A percentile compares a stretch with the other conserved stretches of the same genome.
Evolutionary conservation across 2,797 vertebrate genomes (phyloP).

Genomic region (Erpetoichthys calabaricus): DNA sequence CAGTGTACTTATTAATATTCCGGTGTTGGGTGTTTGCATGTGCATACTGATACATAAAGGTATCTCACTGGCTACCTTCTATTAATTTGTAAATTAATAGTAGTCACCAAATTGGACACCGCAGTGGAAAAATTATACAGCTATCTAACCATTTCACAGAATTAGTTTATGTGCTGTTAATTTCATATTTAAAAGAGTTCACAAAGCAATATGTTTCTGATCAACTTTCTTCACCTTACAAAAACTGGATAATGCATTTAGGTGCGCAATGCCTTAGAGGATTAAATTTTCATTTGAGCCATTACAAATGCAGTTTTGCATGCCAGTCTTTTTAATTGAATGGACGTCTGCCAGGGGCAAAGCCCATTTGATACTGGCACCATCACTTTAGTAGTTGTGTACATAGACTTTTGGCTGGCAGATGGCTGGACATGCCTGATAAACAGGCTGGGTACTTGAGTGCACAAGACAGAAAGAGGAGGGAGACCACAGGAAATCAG

Average conservation of each 20-base stretch:
- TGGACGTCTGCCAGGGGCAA: slow-evolving; percentile 62
- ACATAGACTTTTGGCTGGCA: slow-evolving; percentile 43
- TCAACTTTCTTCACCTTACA: too few relatives aligned
- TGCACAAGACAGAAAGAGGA: slow-evolving; percentile 14
- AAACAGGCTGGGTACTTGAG: slow-evolving; percentile 34
- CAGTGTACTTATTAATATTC: too few relatives aligned
- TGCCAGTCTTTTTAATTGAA: slow-evolving; percentile 53
- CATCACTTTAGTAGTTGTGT: slow-evolving; percentile 42
- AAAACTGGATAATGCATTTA: not conserved
- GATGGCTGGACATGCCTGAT: slow-evolving; percentile 28
- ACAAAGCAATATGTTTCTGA: too few relatives aligned
- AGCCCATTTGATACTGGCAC: slow-evolving; percentile 69
- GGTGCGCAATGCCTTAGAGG: slow-evolving; percentile 30
- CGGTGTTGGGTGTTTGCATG: too few relatives aligned
- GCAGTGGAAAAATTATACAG: too few relatives aligned
- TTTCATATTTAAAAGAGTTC: too few relatives aligned
- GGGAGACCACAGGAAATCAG: slow-evolving; percentile 22
- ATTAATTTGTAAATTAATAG: too few relatives aligned
- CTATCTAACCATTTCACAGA: too few relatives aligned
- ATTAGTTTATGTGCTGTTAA: too few relatives aligned
- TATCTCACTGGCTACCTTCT: too few relatives aligned
- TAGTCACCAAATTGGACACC: too few relatives aligned
- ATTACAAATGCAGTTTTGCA: slow-evolving; percentile 30
- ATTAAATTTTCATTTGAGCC: slow-evolving; percentile 47
- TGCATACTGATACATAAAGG: too few relatives aligned